Conservation (phyloP, 1,140 invertebrate genomes). For the Orussus abietinus region DNA sequence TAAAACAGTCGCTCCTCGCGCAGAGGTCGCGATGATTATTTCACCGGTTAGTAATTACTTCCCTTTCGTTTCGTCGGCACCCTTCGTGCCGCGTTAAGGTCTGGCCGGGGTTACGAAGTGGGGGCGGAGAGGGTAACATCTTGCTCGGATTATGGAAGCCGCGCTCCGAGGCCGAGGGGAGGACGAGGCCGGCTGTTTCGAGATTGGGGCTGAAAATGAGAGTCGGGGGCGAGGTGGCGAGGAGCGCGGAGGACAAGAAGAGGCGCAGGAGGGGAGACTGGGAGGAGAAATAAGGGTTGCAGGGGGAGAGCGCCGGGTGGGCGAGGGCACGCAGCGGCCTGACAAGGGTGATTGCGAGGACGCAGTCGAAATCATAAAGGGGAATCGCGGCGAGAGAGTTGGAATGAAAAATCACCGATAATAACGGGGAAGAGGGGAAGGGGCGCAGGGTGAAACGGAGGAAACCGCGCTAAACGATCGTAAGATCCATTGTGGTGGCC, state of each 20-base stretch:
- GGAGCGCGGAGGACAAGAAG: slow-evolving; percentile 20
- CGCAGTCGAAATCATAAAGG: slow-evolving; percentile 30
- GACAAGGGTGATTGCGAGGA: slow-evolving; percentile 20
- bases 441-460: slow-evolving; percentile 1
- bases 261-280: slow-evolving; percentile 1
- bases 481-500: slow-evolving; percentile 16
- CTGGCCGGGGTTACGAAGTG: too few relatives aligned
- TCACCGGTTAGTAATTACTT: slow-evolving; percentile 37
- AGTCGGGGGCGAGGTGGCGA: slow-evolving; percentile 12
- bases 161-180: not conserved
- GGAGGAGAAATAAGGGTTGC: too few relatives aligned
- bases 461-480: slow-evolving; percentile 23
- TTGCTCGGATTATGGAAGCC: slow-evolving; percentile 35
- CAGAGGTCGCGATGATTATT: slow-evolving; percentile 26
- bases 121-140: slow-evolving; percentile 26
- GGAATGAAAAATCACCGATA: slow-evolving; percentile 30
- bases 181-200: slow-evolving; percentile 3
- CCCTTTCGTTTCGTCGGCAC: slow-evolving; percentile 23
- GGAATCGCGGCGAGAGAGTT: not conserved
- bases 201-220: slow-evolving; percentile 19
- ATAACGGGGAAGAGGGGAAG: slow-evolving; percentile 10
- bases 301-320: slow-evolving; percentile 13
- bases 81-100: slow-evolving; percentile 5
- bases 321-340: too few relatives aligned
- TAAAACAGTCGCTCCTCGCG: not conserved